Evolutionary conservation across 2,888 invertebrate species (phyloP).

Genomic region (Acronicta aceris): DNA sequence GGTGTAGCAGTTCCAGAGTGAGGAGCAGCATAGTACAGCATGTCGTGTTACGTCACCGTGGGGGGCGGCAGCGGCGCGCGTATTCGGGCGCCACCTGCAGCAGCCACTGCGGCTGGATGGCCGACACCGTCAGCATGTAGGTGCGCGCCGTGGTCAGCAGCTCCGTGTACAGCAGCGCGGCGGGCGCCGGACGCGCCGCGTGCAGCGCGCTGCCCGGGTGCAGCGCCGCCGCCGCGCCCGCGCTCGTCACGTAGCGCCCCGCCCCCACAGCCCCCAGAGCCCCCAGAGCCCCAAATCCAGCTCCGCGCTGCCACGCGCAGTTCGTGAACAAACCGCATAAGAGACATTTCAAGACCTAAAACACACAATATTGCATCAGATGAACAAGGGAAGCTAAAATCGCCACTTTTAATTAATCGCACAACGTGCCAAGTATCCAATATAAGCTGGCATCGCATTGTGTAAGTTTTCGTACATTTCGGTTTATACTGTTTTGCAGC

Average conservation of each 20-base stretch:
- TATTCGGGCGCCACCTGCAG: slow-evolving; percentile 79
- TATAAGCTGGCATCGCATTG: no score
- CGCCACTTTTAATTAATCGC: no score
- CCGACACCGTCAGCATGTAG: slow-evolving; percentile 94
- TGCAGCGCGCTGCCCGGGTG: slow-evolving; percentile 95
- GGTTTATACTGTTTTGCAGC: no score
- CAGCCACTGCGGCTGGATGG: slow-evolving; percentile 95
- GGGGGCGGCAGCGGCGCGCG: slow-evolving; percentile 75
- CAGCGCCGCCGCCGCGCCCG: slow-evolving; percentile 90
- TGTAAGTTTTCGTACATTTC: no score
- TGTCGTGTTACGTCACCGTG: slow-evolving; percentile 68
- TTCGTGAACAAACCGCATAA: slow-evolving; percentile 95
- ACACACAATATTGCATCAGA: slow-evolving; percentile 1
- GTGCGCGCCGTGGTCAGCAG: slow-evolving; percentile 95
- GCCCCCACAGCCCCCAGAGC: slow-evolving; percentile 80
- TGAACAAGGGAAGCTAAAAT: not conserved
- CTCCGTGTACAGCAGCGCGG: slow-evolving; percentile 95
- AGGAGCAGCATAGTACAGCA: not conserved
- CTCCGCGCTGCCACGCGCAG: slow-evolving; percentile 93
- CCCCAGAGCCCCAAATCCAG: slow-evolving; percentile 86
- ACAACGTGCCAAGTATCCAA: no score
- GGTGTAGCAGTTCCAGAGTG: not conserved
- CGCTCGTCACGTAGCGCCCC: slow-evolving; percentile 86
- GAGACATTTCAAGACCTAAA: slow-evolving; percentile 92
- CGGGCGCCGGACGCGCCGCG: slow-evolving; percentile 90